These are phyloP conservation scores for Enoplolaimus lenunculus DNA, from an alignment of 2,888 invertebrate species.

Conservation along the genomic window DNA sequence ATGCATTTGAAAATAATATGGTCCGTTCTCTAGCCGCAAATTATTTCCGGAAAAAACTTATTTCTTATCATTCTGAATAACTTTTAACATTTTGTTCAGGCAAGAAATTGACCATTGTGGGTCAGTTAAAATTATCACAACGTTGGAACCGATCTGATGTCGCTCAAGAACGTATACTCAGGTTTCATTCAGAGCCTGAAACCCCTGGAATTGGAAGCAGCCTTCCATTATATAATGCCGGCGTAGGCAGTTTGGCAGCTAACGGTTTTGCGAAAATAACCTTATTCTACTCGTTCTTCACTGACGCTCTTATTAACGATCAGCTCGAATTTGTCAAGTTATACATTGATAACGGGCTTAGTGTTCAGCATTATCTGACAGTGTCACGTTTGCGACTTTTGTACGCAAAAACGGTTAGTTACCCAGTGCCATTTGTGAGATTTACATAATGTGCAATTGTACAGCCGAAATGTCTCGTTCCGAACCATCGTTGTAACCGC, in stretches of 20 bases:
- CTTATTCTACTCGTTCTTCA: constrained; percentile 41
- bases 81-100: no score
- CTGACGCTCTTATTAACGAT: constrained; percentile 38
- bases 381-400: constrained; percentile 35
- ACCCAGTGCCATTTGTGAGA: no score
- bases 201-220: no score
- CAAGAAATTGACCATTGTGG: constrained; percentile 20
- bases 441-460: no score
- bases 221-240: constrained; percentile 13
- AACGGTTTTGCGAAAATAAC: constrained; percentile 27
- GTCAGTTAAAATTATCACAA: constrained; percentile 41
- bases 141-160: constrained; percentile 43
- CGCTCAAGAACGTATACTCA: constrained; percentile 42
- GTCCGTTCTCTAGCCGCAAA: no score
- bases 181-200: constrained; percentile 25
- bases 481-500: no score
- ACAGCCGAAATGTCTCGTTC: no score
- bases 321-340: constrained; percentile 42
- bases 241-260: constrained; percentile 24
- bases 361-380: constrained; percentile 43
- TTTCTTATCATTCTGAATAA: no score
- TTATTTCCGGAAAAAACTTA: no score
- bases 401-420: constrained; percentile 29
- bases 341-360: constrained; percentile 42
- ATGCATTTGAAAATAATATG: no score